Evolutionary conservation across 2,797 vertebrate species (phyloP).

Genomic region (Melanotaenia trifasciata): DNA sequence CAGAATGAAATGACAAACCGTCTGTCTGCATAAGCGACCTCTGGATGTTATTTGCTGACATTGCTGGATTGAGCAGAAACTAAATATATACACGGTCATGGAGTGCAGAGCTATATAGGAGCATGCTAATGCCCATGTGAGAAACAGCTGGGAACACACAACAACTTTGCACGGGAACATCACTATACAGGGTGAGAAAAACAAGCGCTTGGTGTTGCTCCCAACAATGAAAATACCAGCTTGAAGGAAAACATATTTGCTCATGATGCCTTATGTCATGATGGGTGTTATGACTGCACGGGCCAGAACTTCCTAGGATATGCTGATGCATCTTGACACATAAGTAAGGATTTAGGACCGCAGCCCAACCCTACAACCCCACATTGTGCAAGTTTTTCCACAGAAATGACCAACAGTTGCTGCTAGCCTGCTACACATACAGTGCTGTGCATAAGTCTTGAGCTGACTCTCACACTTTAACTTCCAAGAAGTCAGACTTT

Average conservation of each 20-base stretch:
- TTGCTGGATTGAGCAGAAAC: constrained; percentile 49
- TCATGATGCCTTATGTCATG: constrained; percentile 62
- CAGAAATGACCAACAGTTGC: constrained; percentile 20
- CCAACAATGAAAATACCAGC: constrained; percentile 10
- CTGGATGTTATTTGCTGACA: constrained; percentile 73
- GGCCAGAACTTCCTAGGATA: constrained; percentile 63
- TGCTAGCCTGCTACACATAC: constrained; percentile 1
- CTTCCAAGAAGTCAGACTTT: not conserved
- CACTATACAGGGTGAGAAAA: constrained; percentile 15
- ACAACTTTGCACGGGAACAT: constrained; percentile 12
- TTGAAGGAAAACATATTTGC: constrained; percentile 26
- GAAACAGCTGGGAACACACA: constrained; percentile 59
- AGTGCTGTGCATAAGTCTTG: not conserved
- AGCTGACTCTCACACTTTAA: not conserved
- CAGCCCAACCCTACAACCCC: constrained; percentile 51
- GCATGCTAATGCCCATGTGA: constrained; percentile 53
- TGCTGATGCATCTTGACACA: constrained; percentile 54
- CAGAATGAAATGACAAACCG: constrained; percentile 68
- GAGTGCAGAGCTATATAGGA: constrained; percentile 38
- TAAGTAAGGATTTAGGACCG: constrained; percentile 49
- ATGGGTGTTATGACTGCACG: constrained; percentile 58
- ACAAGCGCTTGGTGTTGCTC: constrained; percentile 40
- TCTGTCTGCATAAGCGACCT: constrained; percentile 57
- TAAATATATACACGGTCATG: constrained; percentile 71
- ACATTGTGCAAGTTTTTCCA: constrained; percentile 63